Conservation (phyloP, 2,888 invertebrate species). For the Melikaiella ostensackeni region DNA sequence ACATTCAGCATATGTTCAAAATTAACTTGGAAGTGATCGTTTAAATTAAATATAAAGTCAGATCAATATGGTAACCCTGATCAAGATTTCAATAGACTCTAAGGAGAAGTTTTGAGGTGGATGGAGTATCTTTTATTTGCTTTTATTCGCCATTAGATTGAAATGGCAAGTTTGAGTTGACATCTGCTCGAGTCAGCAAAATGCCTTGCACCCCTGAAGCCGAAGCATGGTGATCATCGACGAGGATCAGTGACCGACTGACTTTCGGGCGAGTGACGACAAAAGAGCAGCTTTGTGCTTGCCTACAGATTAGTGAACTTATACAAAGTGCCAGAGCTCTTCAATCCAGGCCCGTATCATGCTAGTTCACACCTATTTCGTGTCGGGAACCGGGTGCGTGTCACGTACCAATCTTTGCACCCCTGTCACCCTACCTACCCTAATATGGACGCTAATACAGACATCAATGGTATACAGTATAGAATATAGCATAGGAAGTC, state of each 20-base stretch:
- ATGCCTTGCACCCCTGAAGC: conserved; percentile 10
- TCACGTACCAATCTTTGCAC: conserved; percentile 59
- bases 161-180: conserved; percentile 22
- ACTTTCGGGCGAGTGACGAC: conserved; percentile 6
- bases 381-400: conserved; percentile 63
- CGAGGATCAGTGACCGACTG: conserved; percentile 38
- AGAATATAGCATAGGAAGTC: conserved; percentile 23
- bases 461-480: conserved; percentile 69
- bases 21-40: too few species aligned
- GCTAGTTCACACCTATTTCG: conserved; percentile 67
- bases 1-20: too few species aligned
- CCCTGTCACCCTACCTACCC: conserved; percentile 55
- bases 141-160: conserved; percentile 5
- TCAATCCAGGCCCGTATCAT: conserved; percentile 44
- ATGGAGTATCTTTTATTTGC: conserved; percentile 1
- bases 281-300: conserved; percentile 66
- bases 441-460: conserved; percentile 71
- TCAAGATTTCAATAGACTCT: not conserved
- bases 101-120: not conserved
- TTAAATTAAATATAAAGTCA: too few species aligned
- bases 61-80: too few species aligned
- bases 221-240: conserved; percentile 16
- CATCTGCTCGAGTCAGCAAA: conserved; percentile 15
- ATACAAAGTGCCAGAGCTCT: conserved; percentile 63
- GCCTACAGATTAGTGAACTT: conserved; percentile 74